Evolutionary conservation across 2,888 invertebrate genomes (phyloP).

Genomic region (Bembecia ichneumoniformis): DNA sequence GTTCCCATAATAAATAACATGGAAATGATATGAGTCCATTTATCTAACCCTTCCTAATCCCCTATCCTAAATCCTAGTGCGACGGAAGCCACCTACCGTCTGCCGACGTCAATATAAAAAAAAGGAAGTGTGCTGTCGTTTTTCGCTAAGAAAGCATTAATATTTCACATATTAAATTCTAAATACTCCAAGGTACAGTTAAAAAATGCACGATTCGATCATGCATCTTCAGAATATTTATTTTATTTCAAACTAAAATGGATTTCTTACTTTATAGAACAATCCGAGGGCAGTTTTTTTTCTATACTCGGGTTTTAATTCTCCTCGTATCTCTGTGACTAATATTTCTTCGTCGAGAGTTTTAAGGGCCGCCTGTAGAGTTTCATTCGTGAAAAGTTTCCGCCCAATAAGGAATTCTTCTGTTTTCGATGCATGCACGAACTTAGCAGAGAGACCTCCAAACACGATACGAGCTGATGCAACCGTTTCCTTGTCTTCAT

Average conservation of each 20-base stretch:
- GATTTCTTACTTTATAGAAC: conserved; percentile 74
- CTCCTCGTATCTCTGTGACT: conserved; percentile 71
- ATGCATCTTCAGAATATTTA: too few relatives aligned
- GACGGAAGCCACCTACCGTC: too few relatives aligned
- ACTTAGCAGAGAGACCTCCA: conserved; percentile 68
- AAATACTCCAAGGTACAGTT: too few relatives aligned
- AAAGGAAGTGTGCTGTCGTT: not conserved
- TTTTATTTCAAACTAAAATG: too few relatives aligned
- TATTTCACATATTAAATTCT: too few relatives aligned
- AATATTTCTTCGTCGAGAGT: conserved; percentile 71
- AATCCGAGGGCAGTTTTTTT: conserved; percentile 73
- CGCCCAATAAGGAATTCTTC: conserved; percentile 56
- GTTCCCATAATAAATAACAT: too few relatives aligned
- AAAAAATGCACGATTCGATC: too few relatives aligned
- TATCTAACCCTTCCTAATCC: too few relatives aligned
- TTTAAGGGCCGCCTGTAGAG: conserved; percentile 64
- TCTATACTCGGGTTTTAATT: conserved; percentile 73
- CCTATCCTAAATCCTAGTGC: too few relatives aligned
- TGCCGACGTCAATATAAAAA: too few relatives aligned
- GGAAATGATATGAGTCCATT: too few relatives aligned
- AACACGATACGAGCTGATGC: conserved; percentile 72
- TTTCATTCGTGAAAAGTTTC: conserved; percentile 52
- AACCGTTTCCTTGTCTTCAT: conserved; percentile 38
- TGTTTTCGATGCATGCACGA: conserved; percentile 72
- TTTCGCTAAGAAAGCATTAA: not conserved